Evolutionary conservation across 2,797 vertebrate species (phyloP), one percentile per base, ranked within the genome.

Genomic region (Anguilla marmorata): DNA sequence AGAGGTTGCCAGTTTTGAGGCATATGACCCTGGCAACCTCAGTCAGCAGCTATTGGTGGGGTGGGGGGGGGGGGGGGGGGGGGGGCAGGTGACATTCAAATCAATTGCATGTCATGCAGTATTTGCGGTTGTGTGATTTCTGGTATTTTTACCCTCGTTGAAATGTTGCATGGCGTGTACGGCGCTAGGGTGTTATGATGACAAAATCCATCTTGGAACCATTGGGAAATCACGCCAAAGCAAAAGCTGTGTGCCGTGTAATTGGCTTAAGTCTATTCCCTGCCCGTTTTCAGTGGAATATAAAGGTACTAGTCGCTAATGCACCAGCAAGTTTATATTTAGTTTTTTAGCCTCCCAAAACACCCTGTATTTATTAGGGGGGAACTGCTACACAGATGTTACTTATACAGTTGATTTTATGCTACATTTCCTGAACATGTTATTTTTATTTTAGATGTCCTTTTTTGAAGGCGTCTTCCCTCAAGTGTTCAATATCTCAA

Each of bases 221-320:
- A 82, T 50, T 48, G 79, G 79, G 79, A 82, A 82, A 82, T 82
- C 79, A 82, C 19, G 21, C 45, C 41, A 82, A 45, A 82, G 41
- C 79, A 82, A 82, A 82, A 48, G 11, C 79, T 45, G 21, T n/a
- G 21, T 50, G 45, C 1, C 79, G 41, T 50, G 41, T 50, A 50
- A 82, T 82, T 82, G 79, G 79, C 79, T 48, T 48, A 82, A n/a
- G 79, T 82, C 79, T 82, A 82, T 82, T 82, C 21, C 79, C 21
- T 11, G 37, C 7, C 7, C 19, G 8, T n/a, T 82, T 48, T 50
- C 45, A 24, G 45, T 21, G 79, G 79, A 50, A 82, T 82, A 82
- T 82, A 82, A 76, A 76, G 74, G 41, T 50, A 21, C 7, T 50
- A 82, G 79, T 21, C 0, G 21, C 37, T 82, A 82, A 48, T 82